Percentiles rank a stretch among this genome's conserved stretches.
phyloP scores from a whole-genome alignment of 2,797 vertebrate genomes.

The Microcaecilia unicolor region DNA sequence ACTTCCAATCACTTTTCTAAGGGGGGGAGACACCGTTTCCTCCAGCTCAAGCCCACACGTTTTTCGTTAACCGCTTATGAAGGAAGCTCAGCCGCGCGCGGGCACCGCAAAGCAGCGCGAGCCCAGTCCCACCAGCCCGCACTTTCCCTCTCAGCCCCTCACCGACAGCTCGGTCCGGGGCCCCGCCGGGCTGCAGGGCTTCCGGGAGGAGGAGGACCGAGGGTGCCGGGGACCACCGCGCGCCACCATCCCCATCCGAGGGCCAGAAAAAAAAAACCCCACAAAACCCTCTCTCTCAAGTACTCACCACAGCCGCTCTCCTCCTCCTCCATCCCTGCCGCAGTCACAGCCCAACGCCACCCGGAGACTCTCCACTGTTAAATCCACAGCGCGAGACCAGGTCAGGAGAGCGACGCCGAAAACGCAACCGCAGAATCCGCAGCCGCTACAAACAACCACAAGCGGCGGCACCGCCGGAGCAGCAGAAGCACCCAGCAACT shows the following conservation, averaged over 20 bases:
- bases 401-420: no score
- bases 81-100: not conserved
- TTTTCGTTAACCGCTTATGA: not conserved
- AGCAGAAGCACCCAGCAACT: no score
- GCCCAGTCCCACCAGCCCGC: no score
- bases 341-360: not conserved
- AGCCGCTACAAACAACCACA: not conserved
- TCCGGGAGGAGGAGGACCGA: not conserved
- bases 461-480: not conserved
- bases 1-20: no score
- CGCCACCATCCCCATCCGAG: not conserved
- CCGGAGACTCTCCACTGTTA: not conserved
- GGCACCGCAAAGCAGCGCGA: no score
- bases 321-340: not conserved
- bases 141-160: slow-evolving; percentile 3
- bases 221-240: not conserved
- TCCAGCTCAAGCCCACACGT: not conserved
- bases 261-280: no score
- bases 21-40: no score
- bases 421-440: not conserved
- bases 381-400: no score
- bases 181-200: no score
- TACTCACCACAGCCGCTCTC: slow-evolving; percentile 6
- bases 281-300: no score
- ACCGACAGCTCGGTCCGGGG: slow-evolving; percentile 26